Evolutionary conservation across 1,140 invertebrate genomes (phyloP).

Genomic region (Megathymus violae): DNA sequence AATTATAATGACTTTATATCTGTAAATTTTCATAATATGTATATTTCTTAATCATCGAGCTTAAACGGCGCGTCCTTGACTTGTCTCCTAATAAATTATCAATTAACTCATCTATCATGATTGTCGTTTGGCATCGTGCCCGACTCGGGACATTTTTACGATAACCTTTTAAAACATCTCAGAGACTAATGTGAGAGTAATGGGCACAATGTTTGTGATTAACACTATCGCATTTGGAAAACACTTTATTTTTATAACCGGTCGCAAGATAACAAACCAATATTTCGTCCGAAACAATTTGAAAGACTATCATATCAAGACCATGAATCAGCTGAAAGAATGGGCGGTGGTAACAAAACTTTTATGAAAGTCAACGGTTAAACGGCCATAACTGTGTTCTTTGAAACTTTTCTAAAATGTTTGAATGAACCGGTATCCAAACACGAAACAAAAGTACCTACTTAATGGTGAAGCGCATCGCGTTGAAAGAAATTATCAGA

Average conservation of each 20-base stretch:
- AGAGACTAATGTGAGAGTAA: conserved; percentile 31
- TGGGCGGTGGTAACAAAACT: conserved; percentile 24
- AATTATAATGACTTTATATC: too few relatives aligned
- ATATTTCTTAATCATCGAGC: not conserved
- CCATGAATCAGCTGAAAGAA: conserved; percentile 33
- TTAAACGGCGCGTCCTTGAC: not conserved
- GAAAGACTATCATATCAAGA: conserved; percentile 29
- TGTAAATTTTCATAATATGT: not conserved
- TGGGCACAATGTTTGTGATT: conserved; percentile 29
- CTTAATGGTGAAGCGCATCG: conserved; percentile 42
- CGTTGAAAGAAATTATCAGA: conserved; percentile 44
- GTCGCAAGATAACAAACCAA: conserved; percentile 27
- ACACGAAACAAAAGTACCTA: conserved; percentile 47
- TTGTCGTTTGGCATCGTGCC: conserved; percentile 30
- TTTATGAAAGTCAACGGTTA: conserved; percentile 30
- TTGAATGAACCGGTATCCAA: conserved; percentile 37
- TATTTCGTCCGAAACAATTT: conserved; percentile 31
- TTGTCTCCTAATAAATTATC: conserved; percentile 23
- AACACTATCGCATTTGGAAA: conserved; percentile 27
- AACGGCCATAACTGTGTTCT: conserved; percentile 28
- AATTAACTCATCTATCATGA: conserved; percentile 21
- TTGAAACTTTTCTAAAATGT: conserved; percentile 26
- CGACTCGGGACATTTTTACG: conserved; percentile 25
- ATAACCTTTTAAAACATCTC: conserved; percentile 35
- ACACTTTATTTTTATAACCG: conserved; percentile 28